phyloP scores from a whole-genome alignment of 2,888 invertebrate genomes.

The Aspidapion aeneum region DNA sequence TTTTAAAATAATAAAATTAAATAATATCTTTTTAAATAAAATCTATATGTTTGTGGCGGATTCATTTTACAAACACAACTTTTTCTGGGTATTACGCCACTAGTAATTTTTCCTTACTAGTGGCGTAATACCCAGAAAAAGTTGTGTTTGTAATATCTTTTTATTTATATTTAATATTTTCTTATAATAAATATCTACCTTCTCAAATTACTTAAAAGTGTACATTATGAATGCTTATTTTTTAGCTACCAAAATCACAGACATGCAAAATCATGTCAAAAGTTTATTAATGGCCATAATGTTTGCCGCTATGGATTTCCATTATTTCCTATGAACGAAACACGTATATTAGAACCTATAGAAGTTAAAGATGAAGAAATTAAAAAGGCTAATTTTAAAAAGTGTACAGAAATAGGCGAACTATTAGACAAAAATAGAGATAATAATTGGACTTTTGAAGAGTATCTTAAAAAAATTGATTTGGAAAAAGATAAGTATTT shows the following conservation, averaged over 20 bases:
- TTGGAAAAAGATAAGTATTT: constrained; percentile 2
- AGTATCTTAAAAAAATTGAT: constrained; percentile 4
- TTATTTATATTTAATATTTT: too few species aligned
- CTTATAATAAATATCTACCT: too few species aligned
- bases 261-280: constrained; percentile 9
- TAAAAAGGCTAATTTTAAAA: not conserved
- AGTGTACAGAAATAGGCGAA: not conserved
- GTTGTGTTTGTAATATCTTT: too few species aligned
- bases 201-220: too few species aligned
- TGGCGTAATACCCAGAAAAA: too few species aligned
- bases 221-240: too few species aligned
- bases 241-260: constrained; percentile 5
- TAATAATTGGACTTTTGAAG: constrained; percentile 4
- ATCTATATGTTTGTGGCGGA: too few species aligned
- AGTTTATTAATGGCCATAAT: constrained; percentile 1
- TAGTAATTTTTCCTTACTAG: too few species aligned
- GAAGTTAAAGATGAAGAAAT: not conserved
- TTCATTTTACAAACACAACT: too few species aligned
- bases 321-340: constrained; percentile 5
- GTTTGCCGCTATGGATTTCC: constrained; percentile 9
- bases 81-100: too few species aligned
- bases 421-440: not conserved
- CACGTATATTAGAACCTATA: constrained; percentile 2
- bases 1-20: too few species aligned
- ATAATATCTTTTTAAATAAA: too few species aligned